phyloP scores from a whole-genome alignment of 2,797 vertebrate genomes.

The Xerus rutilus region DNA sequence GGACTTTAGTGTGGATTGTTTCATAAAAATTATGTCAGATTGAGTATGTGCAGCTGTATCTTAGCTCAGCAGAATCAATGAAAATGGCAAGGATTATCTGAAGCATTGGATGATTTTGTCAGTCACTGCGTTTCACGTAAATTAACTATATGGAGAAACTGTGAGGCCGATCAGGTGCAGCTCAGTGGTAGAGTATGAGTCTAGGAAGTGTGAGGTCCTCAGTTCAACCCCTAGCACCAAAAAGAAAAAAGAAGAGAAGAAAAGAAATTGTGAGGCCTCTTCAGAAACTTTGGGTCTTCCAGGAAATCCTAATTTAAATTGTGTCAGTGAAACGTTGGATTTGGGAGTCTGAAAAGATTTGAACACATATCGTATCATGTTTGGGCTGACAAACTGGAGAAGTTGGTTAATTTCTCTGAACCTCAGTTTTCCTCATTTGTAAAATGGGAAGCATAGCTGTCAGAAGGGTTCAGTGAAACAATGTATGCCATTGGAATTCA shows the following conservation, averaged over 20 bases:
- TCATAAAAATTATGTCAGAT: neutral
- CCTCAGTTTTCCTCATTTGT: neutral
- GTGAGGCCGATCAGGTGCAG: neutral
- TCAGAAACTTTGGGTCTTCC: neutral
- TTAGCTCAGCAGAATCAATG: neutral
- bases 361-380: neutral
- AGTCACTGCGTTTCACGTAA: neutral
- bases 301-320: neutral
- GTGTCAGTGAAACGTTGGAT: neutral
- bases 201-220: neutral
- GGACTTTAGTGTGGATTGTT: neutral
- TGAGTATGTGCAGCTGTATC: neutral
- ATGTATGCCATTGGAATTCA: neutral
- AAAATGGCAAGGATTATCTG: neutral
- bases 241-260: neutral
- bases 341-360: neutral
- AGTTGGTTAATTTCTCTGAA: neutral
- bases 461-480: neutral
- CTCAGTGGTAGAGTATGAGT: neutral
- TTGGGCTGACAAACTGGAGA: neutral
- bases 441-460: neutral
- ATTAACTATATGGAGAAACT: neutral
- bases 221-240: neutral
- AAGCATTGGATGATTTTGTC: neutral
- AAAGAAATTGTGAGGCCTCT: neutral